Evolutionary conservation across 1,140 invertebrate genomes (phyloP).

Genomic region (Pachyrhynchus sulphureomaculatus): DNA sequence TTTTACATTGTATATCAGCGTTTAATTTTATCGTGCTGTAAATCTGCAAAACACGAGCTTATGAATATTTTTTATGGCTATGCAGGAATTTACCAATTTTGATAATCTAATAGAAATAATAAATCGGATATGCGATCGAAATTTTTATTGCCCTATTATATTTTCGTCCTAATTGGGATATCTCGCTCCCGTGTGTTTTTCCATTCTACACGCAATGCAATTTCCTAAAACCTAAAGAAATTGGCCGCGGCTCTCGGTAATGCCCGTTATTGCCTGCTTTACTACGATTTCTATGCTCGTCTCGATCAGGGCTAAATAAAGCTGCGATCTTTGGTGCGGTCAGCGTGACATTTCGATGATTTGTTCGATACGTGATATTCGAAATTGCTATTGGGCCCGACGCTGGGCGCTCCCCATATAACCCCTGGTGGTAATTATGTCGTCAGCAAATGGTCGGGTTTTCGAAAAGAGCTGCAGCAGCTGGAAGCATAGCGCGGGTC

Average conservation of each 20-base stretch:
- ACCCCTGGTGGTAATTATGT: conserved; percentile 40
- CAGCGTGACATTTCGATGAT: conserved; percentile 45
- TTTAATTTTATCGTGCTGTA: too few relatives aligned
- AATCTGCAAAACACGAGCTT: too few relatives aligned
- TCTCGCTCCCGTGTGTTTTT: neutral
- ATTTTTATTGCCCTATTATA: conserved; percentile 25
- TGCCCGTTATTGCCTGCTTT: conserved; percentile 47
- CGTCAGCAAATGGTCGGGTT: conserved; percentile 39
- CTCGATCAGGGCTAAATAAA: conserved; percentile 43
- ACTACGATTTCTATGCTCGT: conserved; percentile 48
- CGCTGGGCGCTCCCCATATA: conserved; percentile 4
- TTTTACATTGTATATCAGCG: too few relatives aligned
- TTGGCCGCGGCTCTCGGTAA: conserved; percentile 41
- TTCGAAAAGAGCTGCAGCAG: conserved; percentile 16
- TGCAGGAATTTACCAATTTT: neutral
- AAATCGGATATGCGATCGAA: conserved; percentile 19
- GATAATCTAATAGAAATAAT: conserved; percentile 10
- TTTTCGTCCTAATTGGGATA: conserved; percentile 26
- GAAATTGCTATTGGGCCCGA: conserved; percentile 11
- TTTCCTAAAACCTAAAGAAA: conserved; percentile 43
- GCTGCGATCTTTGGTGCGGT: conserved; percentile 40
- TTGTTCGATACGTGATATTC: conserved; percentile 45
- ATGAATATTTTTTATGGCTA: neutral
- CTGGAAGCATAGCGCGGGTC: conserved; percentile 36
- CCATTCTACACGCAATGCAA: conserved; percentile 27